Conservation (phyloP, 2,888 invertebrate species). For the Argyresthia albistria region DNA sequence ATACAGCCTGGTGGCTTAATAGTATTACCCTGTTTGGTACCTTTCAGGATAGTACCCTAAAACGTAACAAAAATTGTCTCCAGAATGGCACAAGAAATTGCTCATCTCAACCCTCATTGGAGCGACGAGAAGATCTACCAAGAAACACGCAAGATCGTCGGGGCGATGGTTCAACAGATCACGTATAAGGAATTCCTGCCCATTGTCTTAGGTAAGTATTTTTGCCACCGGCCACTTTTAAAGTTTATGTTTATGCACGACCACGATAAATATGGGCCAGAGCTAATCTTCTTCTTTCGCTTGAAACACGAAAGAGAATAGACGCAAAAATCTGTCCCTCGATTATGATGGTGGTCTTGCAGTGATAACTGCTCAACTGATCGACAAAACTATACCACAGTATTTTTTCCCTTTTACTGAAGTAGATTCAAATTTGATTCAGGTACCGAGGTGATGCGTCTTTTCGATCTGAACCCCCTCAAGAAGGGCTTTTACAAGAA, state of each 20-base stretch:
- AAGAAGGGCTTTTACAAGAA: slow-evolving; percentile 79
- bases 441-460: slow-evolving; percentile 81
- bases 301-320: too few species aligned
- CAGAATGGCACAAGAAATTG: slow-evolving; percentile 80
- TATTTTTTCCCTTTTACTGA: background rate
- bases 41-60: too few species aligned
- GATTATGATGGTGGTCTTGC: too few species aligned
- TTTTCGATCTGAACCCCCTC: slow-evolving; percentile 81
- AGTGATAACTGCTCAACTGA: too few species aligned
- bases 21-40: too few species aligned
- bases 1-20: too few species aligned
- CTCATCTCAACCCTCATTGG: slow-evolving; percentile 87
- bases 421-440: slow-evolving; percentile 6
- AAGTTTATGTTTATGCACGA: too few species aligned
- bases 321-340: too few species aligned
- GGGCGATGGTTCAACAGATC: slow-evolving; percentile 87
- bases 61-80: background rate
- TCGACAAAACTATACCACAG: background rate
- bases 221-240: background rate
- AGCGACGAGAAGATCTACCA: slow-evolving; percentile 90
- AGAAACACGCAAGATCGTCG: slow-evolving; percentile 86
- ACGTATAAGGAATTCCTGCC: slow-evolving; percentile 89
- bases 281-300: too few species aligned
- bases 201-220: slow-evolving; percentile 76
- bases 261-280: too few species aligned